Evolutionary conservation across 2,113 vertebrate species (phyloP), one percentile per base, ranked within the genome.

Genomic region (Neoarius graeffei): DNA sequence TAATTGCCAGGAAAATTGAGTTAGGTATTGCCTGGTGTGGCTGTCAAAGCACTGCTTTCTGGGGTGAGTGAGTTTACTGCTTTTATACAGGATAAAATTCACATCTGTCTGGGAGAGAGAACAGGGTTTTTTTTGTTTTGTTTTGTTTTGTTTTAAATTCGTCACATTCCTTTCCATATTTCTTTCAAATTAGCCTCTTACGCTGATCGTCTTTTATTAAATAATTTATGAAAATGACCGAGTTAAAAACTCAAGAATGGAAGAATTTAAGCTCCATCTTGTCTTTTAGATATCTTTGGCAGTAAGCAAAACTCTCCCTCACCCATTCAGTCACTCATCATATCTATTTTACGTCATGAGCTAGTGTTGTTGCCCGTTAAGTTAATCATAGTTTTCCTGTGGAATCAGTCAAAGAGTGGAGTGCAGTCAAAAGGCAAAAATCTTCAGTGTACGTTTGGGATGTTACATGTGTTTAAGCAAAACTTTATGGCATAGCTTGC

Each of bases 1-100:
- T 86, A 83, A 81, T 81, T 81, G 85, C 82, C 87, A 90, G 89
- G 73, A 64, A 88, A 86, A 84, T 77, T 42, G 76, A 88, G 76
- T 88, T 80, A 80, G 89, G 85, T 79, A 85, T 87, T 85, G 85
- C 59, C 54, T 90, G 87, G 82, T 89, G 87, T 76, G 66, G 83
- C 86, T 87, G 60, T 89, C 71, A 80, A 59, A 79, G 71, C 19
- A 56, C 50, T 85, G 71, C 85, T 79, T 81, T 89, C 35, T 79
- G 42, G 89, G 85, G 87, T 90, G 85, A 89, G 56, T 77, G 84
- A 90, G 89, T 90, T 89, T 85, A 87, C 71, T 74, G 87, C 85
- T 30, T 88, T 86, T 62, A 84, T 87, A 77, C 88, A 90, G 69
- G 52, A 84, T 66, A 81, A 89, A 81, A 90, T 87, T 87, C 84